phyloP scores from a whole-genome alignment of 2,113 vertebrate genomes.

The Anguilla japonica region DNA sequence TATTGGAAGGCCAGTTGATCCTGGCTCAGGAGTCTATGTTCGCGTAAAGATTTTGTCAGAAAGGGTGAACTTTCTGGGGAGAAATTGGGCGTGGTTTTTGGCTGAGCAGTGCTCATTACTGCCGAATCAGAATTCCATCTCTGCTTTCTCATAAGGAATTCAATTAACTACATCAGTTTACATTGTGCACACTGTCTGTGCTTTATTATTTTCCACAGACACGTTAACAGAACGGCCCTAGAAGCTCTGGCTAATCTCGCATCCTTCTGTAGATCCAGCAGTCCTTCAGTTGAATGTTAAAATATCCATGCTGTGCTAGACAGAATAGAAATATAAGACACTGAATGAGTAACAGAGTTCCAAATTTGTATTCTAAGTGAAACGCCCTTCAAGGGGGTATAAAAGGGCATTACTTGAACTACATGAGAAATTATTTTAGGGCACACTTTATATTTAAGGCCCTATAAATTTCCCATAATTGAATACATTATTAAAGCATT shows the following conservation, averaged over 20 bases:
- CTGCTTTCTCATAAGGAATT: slow-evolving; percentile 18
- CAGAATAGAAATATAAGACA: not conserved
- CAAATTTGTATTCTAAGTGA: not conserved
- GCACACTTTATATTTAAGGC: not conserved
- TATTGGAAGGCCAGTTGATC: not conserved
- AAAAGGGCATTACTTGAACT: not conserved
- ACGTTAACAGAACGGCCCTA: slow-evolving; percentile 13
- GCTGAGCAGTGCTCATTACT: slow-evolving; percentile 26
- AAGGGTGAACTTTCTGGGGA: not conserved
- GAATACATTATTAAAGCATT: not conserved
- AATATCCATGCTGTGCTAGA: not conserved
- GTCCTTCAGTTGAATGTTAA: not conserved
- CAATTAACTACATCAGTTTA: slow-evolving; percentile 25
- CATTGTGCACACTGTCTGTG: slow-evolving; percentile 24
- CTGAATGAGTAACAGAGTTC: slow-evolving; percentile 5
- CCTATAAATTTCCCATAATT: not conserved
- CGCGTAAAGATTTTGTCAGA: not conserved
- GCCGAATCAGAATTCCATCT: not conserved
- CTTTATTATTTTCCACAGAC: slow-evolving; percentile 23
- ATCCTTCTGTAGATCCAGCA: slow-evolving; percentile 1
- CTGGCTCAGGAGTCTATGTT: not conserved
- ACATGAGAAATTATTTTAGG: not conserved
- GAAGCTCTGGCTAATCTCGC: not conserved
- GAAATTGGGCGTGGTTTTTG: not conserved
- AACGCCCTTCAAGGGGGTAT: not conserved